Percentiles rank a stretch among this genome's conserved stretches.
phyloP scores from a whole-genome alignment of 2,797 vertebrate species.

The Steatocranus sp. region DNA sequence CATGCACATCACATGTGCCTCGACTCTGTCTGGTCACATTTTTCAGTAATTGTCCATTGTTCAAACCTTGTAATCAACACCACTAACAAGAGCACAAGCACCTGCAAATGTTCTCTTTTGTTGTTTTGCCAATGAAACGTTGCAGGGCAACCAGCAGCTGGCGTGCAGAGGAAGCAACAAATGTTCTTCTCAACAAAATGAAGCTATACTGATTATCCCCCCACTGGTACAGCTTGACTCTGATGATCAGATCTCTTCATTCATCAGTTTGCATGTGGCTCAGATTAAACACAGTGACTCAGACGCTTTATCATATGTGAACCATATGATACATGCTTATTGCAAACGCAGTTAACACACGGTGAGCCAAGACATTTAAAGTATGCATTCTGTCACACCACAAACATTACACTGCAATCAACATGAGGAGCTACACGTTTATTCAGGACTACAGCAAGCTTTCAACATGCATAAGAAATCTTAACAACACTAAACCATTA shows the following conservation, averaged over 20 bases:
- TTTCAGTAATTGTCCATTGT: slow-evolving; percentile 44
- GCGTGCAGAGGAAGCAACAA: slow-evolving; percentile 35
- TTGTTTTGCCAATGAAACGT: slow-evolving; percentile 38
- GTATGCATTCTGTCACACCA: neutral
- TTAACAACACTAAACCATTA: neutral
- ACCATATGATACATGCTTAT: neutral
- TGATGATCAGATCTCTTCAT: slow-evolving; percentile 12
- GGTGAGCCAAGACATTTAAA: neutral
- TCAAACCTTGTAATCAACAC: slow-evolving; percentile 47
- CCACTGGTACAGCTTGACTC: neutral
- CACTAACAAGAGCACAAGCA: slow-evolving; percentile 26
- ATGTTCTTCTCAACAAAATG: slow-evolving; percentile 12
- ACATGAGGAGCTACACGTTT: neutral
- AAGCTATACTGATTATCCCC: slow-evolving; percentile 5
- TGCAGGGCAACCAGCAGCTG: slow-evolving; percentile 42
- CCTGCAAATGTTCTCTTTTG: slow-evolving; percentile 56
- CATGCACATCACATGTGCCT: slow-evolving; percentile 39
- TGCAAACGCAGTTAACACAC: neutral
- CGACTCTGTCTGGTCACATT: slow-evolving; percentile 8
- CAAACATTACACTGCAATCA: neutral
- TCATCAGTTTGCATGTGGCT: neutral
- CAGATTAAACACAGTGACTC: neutral
- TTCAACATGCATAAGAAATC: neutral
- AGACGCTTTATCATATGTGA: neutral
- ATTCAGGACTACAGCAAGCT: neutral